Evolutionary conservation across 2,888 invertebrate genomes (phyloP), one percentile per base, ranked within the genome.

Genomic region (Lamellibrachia columna): DNA sequence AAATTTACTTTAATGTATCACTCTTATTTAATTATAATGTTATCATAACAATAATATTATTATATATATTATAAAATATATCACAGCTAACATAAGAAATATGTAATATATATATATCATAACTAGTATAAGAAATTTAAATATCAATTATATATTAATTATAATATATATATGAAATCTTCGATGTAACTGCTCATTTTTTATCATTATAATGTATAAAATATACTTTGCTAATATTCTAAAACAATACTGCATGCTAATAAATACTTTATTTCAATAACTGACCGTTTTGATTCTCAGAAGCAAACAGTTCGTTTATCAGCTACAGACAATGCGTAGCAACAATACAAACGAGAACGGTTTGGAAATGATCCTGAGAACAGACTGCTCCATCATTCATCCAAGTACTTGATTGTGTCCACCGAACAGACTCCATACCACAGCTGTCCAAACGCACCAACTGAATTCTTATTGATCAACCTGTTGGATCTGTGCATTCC

Each of bases 381-480:
- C 15, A 75, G 75, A 22, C 75, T 75, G 55, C 75, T n/a, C 75
- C 75, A 75, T 75, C 75, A 75, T 75, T 75, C 75, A 75, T 75
- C 22, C 75, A 15, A 22, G 75, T 22, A 6, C 22, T n/a, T 75
- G 75, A 4, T 0, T 40, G 40, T 40, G 40, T 40, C 40, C 40
- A 40, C 40, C 3, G 22, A 6, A 22, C 75, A 75, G 75, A 75
- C 75, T 75, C 75, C n/a, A 4, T 75, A 75, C 15, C 75, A 22
- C 6, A n/a, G 75, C 75, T 75, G 75, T n/a, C 75, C 75, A 75
- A 75, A 75, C 22, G 22, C 75, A 75, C 75, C 15, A 15, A 75
- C 75, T 15, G 75, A 75, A 15, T 75, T 75, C 75, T 75, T 75
- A 75, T 75, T 75, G 75, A 75, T 75, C 75, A 75, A 75, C 75